Base-by-base conservation (phyloP, 1,140 invertebrate species). In the Venustaconcha ellipsiformis region DNA sequence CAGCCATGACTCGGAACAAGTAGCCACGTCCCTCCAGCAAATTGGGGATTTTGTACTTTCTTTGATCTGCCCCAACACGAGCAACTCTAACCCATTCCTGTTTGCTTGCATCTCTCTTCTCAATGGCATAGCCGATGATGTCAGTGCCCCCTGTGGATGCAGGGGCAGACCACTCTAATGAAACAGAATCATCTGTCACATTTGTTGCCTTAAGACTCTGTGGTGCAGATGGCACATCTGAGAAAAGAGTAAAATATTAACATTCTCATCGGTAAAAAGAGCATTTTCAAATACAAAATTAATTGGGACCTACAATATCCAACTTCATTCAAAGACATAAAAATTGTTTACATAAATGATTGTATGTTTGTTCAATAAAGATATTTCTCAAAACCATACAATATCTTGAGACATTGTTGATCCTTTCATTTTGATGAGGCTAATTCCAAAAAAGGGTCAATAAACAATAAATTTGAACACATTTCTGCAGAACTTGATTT, bases 81-180 rank as follows among this genome's bases (percentile, higher is more conserved):
- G 79, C 83, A 63, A 87, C 80, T 62, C 80, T 73, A 23, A 74
- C 67, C 88, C 89, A 90, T 94, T 89, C 95, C 92, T 74, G 96
- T 95, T 77, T 96, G 93, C 86, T 83, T 30, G 84, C 81, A 30
- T 90, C 88, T 20, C 84, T 79, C 90, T 98, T 99, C 89, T 99
- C 97, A 48, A 99, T 94, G 26, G 94, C 91, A 84, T 99, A 99
- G 87, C 96, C 94, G 1, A 94, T 94, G 17, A 99, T 93, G 11
- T 97, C 96, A 87, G 96, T 94, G 59, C 98, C 98, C 85, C 98
- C 98, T 90, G 99, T 97, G 87, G 98, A 96, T 86, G 97, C 96
- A 58, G 98, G 98, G 86, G 97, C 96, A 78, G 96, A 94, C 98
- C 98, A 99, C 70, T 86, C 82, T 57, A 90, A 60, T 11, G 79